A percentile compares a stretch with the other conserved stretches of the same genome.
Conservation (phyloP, 1,140 invertebrate genomes). For the Hyposmocoma kahamanoa region DNA sequence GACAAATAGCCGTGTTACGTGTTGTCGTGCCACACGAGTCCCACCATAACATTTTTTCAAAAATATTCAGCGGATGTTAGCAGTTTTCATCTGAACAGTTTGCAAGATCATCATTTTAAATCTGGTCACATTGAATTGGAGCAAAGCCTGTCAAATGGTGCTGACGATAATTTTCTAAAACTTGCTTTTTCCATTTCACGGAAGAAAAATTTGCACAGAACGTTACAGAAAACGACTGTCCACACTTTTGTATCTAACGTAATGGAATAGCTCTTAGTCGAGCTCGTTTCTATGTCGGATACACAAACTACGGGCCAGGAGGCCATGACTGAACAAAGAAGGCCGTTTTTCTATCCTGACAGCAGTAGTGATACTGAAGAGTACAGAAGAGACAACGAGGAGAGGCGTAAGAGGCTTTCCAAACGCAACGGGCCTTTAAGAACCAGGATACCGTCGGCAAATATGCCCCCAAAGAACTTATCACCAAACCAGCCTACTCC, state of each 20-base stretch:
- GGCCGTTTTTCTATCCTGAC: slow-evolving; percentile 56
- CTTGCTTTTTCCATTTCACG: not conserved
- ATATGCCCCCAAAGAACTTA: slow-evolving; percentile 47
- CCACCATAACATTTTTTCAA: too few relatives aligned
- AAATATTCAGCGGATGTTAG: too few relatives aligned
- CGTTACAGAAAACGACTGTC: too few relatives aligned
- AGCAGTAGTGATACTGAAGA: slow-evolving; percentile 65
- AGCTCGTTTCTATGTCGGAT: slow-evolving; percentile 58
- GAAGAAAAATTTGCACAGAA: too few relatives aligned
- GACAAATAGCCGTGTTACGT: too few relatives aligned
- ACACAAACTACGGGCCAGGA: slow-evolving; percentile 47
- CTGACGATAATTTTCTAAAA: not conserved
- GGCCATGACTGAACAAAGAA: slow-evolving; percentile 55
- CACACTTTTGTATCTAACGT: slow-evolving; percentile 35
- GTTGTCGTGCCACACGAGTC: too few relatives aligned
- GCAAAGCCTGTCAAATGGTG: not conserved
- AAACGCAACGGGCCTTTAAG: slow-evolving; percentile 49
- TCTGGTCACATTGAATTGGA: not conserved
- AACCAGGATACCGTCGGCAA: slow-evolving; percentile 23
- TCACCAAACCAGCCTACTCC: slow-evolving; percentile 36
- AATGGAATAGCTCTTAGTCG: slow-evolving; percentile 55
- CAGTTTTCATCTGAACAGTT: too few relatives aligned
- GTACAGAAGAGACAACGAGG: slow-evolving; percentile 52
- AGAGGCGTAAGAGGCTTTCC: slow-evolving; percentile 53
- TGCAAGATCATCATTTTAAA: not conserved